Conservation (phyloP, 2,888 invertebrate species). For the Drosophila bunnanda region DNA sequence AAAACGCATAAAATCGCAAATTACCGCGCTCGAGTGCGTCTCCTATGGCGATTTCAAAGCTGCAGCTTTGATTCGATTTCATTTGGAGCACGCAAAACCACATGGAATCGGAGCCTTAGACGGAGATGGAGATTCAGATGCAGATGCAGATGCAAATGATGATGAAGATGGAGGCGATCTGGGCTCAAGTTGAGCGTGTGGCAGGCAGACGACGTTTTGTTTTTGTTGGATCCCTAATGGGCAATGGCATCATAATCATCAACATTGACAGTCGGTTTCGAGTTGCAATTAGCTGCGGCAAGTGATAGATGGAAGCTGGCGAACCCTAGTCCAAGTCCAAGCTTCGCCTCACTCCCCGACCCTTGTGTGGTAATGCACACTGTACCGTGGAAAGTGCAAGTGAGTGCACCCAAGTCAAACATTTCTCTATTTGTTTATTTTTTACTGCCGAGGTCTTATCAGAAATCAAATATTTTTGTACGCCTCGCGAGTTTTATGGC, state of each 20-base stretch:
- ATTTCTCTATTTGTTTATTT: constrained; percentile 36
- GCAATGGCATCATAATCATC: constrained; percentile 42
- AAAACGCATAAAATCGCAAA: constrained; percentile 77
- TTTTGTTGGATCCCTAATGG: constrained; percentile 59
- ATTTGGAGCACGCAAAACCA: constrained; percentile 61
- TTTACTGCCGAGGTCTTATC: constrained; percentile 61
- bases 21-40: constrained; percentile 67
- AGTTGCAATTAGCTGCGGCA: constrained; percentile 73
- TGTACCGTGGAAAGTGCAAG: constrained; percentile 71
- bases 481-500: constrained; percentile 61
- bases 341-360: background rate
- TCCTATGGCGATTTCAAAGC: constrained; percentile 54
- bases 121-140: constrained; percentile 28
- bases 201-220: constrained; percentile 68
- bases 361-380: constrained; percentile 8
- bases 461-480: constrained; percentile 73
- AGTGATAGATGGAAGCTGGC: constrained; percentile 62
- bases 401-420: constrained; percentile 65
- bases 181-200: constrained; percentile 62
- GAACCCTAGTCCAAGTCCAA: constrained; percentile 56
- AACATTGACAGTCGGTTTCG: constrained; percentile 67
- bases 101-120: constrained; percentile 40
- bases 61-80: constrained; percentile 71
- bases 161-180: constrained; percentile 35
- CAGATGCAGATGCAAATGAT: constrained; percentile 15